Conservation (phyloP, 2,113 vertebrate species). For the Neofelis nebulosa region DNA sequence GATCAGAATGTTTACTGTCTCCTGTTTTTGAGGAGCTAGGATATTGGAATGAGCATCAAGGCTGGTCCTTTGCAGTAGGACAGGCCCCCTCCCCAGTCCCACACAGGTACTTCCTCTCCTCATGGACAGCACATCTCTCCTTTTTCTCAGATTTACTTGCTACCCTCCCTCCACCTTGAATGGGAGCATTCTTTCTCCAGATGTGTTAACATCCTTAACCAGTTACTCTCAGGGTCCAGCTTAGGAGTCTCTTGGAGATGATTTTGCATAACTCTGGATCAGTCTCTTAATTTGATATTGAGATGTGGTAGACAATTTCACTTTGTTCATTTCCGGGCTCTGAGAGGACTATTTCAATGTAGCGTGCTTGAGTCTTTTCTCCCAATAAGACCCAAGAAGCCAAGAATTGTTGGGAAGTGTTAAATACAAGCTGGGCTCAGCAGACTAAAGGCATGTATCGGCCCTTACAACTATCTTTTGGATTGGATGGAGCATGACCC, state of each 20-base stretch:
- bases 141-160: not conserved
- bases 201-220: not conserved
- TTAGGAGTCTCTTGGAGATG: not conserved
- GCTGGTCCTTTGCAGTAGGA: not conserved
- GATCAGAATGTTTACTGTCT: not conserved
- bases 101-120: accelerated
- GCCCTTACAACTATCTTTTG: not conserved
- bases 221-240: not conserved
- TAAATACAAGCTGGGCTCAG: not conserved
- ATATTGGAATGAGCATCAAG: not conserved
- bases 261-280: not conserved
- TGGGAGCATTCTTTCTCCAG: not conserved
- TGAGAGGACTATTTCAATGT: not conserved
- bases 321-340: not conserved
- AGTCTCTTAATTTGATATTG: not conserved
- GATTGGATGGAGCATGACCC: not conserved
- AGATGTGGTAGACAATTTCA: not conserved
- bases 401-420: not conserved
- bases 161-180: not conserved
- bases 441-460: not conserved
- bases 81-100: not conserved
- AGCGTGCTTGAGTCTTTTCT: not conserved
- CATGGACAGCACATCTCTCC: not conserved
- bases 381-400: not conserved
- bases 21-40: not conserved